Base-by-base conservation (phyloP, 2,113 vertebrate genomes). In the Gobiocypris rarus region DNA sequence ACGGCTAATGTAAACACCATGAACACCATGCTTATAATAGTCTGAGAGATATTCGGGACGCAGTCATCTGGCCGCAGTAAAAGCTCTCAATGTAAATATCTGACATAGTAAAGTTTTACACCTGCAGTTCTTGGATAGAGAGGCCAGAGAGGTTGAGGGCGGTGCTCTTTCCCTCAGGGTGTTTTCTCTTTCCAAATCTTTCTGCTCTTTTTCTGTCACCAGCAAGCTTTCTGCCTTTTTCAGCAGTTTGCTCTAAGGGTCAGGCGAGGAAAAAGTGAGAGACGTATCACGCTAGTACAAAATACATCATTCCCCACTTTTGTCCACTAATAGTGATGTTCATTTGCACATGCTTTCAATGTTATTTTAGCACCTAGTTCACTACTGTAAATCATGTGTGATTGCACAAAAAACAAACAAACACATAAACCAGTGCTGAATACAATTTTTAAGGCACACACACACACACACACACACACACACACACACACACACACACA, bases 81-180 rank as follows among this genome's bases (percentile, higher is more conserved):
- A 8, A 43, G 10, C 28, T 73, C 17, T 70, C 22, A 22, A 15
- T 48, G 22, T 73, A 70, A 71, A 67, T 31, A 22, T 81, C 31
- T 54, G 8, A 28, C 1, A 71, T 22, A 3, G 50, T 34, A n/a
- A 73, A 15, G 22, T 4, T 19, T 19, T 8, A 19, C 83, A 92
- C 91, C 88, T 92, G 90, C 10, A 92, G 89, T 50, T 91, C 88
- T 65, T 90, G 84, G 3, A 90, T 22, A 4, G 91, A 89, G n/a
- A 91, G 86, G 17, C 89, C 88, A 0, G 83, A 81, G 74, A 91
- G 75, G 5, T 87, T 88, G 15, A 90, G 86, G 88, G 87, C 2
- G 89, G 86, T 4, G 86, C 85, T 74, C 70, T 84, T 34, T 92
- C 89, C 10, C 88, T 89, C 22, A 92, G 83, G 26, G 75, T 65